Percentiles rank a stretch among this genome's conserved stretches.
Conservation (phyloP, 2,797 vertebrate species). For the Antrozous pallidus region DNA sequence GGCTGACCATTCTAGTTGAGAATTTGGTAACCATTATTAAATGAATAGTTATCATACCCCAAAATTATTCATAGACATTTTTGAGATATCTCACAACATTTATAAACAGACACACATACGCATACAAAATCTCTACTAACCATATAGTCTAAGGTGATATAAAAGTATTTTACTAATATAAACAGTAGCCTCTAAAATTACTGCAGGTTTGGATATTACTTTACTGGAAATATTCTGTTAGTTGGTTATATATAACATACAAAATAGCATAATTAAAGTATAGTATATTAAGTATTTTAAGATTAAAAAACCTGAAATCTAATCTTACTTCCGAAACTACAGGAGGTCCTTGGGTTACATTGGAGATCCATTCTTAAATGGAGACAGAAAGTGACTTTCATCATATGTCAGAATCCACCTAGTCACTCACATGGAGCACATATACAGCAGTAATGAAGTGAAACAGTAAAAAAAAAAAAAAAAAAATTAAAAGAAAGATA, state of each 20-base stretch:
- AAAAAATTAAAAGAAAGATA: no score
- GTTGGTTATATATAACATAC: not conserved
- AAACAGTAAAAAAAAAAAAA: no score
- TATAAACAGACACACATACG: not conserved
- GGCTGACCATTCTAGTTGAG: not conserved
- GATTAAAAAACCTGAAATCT: not conserved
- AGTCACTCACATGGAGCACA: no score
- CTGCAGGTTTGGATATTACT: not conserved
- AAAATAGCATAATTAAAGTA: not conserved
- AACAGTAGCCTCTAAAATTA: not conserved
- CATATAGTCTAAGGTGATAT: not conserved
- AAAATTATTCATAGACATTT: not conserved
- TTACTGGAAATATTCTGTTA: not conserved
- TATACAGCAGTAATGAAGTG: no score
- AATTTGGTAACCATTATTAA: constrained; percentile 22
- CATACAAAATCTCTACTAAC: not conserved
- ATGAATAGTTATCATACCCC: not conserved
- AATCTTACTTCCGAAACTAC: not conserved
- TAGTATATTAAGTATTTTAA: not conserved
- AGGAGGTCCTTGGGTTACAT: no score
- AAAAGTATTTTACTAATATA: not conserved
- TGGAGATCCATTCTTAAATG: no score
- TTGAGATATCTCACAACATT: not conserved
- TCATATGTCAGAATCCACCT: no score
- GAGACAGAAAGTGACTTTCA: no score